Base-by-base conservation (phyloP, 2,797 vertebrate genomes). In the Leptodactylus fallax region DNA sequence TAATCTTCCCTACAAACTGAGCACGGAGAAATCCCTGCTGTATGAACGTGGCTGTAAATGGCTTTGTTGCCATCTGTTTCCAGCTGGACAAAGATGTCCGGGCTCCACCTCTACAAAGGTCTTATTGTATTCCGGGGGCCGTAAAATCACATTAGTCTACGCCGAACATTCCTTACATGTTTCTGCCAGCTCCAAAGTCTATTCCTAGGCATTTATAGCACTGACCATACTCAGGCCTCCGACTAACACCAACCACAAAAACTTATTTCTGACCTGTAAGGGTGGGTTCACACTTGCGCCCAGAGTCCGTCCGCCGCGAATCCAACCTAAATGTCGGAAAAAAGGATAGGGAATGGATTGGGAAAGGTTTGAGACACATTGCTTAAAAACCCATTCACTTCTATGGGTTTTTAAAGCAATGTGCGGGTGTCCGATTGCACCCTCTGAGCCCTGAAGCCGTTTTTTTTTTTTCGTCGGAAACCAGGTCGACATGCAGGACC, bases 121-220 rank as follows among this genome's bases (percentile, higher is more conserved):
- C 47, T 51, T 14, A 85, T 85, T 85, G 83, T 85, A 58, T 78
- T 77, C 83, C 45, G 19, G 17, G 25, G 45, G 83, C 83, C 49
- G 83, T 85, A 85, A 85, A 85, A 77, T 85, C 83, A 63, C 74
- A 85, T 85, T 85, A 78, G 36, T 63, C 45, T 17, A 27, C 58
- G 23, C 13, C 19, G n/a, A 51, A 49, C 83, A 85, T 85, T 85
- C 83, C 83, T 53, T 19, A 65, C 58, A 63, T 85, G 58, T 85
- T 60, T 85, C 51, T 47, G 55, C 13, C 19, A 60, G 47, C 47
- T 80, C 53, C 85, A 79, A 65, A 86, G 60, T 12, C 21, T 23
- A 58, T 3, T 74, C 19, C 25, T 51, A 77, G 49, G 47, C 25
- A 16, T 49, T 27, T 19, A 14, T 10, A 63, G 56, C 17, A 61